These are phyloP conservation scores for Phyllostomus discolor DNA, from an alignment of 2,113 vertebrate species.

Conservation along the genomic window DNA sequence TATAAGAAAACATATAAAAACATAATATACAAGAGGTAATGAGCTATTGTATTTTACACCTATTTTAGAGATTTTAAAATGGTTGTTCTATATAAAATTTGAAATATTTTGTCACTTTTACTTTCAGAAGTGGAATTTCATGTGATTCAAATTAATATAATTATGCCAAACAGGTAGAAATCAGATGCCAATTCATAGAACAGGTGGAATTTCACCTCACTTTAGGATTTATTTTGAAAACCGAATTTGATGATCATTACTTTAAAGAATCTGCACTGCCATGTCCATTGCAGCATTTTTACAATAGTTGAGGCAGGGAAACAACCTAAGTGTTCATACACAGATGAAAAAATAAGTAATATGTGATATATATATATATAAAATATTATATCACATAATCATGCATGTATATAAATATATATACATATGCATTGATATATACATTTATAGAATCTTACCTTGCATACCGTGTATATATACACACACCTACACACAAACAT, in stretches of 20 bases:
- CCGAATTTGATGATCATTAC: not conserved
- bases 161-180: not conserved
- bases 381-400: not conserved
- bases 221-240: conserved; percentile 7
- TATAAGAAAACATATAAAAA: not conserved
- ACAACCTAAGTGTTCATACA: not conserved
- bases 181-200: not conserved
- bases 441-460: not conserved
- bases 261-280: not conserved
- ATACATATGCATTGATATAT: not conserved
- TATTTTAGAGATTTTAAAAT: not conserved
- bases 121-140: not conserved
- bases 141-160: not conserved
- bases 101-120: not conserved
- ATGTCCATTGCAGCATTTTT: not conserved
- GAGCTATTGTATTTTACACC: not conserved
- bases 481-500: not conserved
- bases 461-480: not conserved
- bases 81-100: not conserved
- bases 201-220: not conserved
- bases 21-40: not conserved
- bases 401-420: not conserved
- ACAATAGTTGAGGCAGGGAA: not conserved
- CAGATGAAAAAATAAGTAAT: not conserved
- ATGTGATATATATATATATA: not conserved